Conservation (phyloP, 2,797 vertebrate genomes). For the Staurois parvus region DNA sequence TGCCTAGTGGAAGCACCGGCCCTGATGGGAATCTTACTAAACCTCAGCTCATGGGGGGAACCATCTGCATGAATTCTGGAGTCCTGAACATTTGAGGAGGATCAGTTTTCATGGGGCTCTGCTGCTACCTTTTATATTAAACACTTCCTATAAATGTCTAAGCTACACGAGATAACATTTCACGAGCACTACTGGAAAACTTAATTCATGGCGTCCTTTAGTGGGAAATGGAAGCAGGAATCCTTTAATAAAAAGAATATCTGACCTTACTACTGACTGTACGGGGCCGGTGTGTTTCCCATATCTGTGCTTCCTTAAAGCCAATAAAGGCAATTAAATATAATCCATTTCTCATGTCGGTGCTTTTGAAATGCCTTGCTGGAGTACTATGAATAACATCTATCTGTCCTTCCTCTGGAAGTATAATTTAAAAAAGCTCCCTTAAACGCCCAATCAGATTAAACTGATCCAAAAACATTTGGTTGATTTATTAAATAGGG, state of each 20-base stretch:
- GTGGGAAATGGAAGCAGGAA: conserved; percentile 40
- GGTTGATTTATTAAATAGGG: not conserved
- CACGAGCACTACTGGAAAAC: conserved; percentile 68
- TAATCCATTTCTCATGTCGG: conserved; percentile 53
- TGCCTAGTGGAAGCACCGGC: no score
- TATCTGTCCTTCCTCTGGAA: conserved; percentile 29
- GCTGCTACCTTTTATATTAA: conserved; percentile 71
- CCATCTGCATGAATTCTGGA: conserved; percentile 33
- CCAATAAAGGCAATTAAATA: conserved; percentile 54
- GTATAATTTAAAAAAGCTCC: conserved; percentile 23
- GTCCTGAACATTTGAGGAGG: conserved; percentile 39
- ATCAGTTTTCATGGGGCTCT: conserved; percentile 69
- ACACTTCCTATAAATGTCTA: conserved; percentile 68
- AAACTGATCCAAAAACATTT: conserved; percentile 19
- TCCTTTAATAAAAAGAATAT: conserved; percentile 29
- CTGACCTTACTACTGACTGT: conserved; percentile 1
- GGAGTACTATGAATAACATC: conserved; percentile 33
- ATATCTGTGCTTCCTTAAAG: conserved; percentile 45
- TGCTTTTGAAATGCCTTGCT: conserved; percentile 24
- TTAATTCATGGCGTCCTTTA: conserved; percentile 41
- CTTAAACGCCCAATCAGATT: conserved; percentile 34
- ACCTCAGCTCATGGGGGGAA: not conserved
- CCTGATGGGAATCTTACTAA: conserved; percentile 31
- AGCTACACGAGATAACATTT: conserved; percentile 64
- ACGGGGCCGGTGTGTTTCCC: conserved; percentile 14